A percentile compares a stretch with the other conserved stretches of the same genome.
phyloP scores from a whole-genome alignment of 2,797 vertebrate species.

The Pampus argenteus region DNA sequence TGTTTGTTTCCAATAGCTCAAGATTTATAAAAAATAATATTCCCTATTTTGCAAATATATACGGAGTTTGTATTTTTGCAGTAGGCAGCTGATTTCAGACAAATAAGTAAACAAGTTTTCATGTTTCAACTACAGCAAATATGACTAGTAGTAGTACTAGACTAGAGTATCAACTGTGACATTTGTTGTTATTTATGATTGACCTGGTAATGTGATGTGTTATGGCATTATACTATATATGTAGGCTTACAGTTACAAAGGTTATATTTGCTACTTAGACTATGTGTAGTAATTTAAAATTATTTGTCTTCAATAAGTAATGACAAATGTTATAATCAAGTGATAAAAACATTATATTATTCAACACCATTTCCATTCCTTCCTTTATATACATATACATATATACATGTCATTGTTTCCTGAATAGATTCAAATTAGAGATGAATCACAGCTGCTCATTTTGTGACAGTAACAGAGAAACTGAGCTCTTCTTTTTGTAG shows the following conservation, averaged over 20 bases:
- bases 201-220: too few relatives aligned
- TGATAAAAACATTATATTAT: neutral
- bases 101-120: too few relatives aligned
- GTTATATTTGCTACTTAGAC: neutral
- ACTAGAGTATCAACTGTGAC: too few relatives aligned
- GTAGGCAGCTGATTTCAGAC: too few relatives aligned
- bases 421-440: neutral
- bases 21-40: neutral
- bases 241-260: neutral
- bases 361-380: neutral
- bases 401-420: slow-evolving; percentile 8
- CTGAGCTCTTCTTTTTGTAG: neutral
- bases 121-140: neutral
- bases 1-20: neutral
- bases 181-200: too few relatives aligned
- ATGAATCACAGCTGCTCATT: neutral
- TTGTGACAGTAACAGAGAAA: neutral
- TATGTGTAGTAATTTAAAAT: neutral
- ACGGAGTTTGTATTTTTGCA: neutral
- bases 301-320: neutral
- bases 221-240: too few relatives aligned
- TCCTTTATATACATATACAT: too few relatives aligned
- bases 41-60: neutral
- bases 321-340: neutral
- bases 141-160: too few relatives aligned